These are phyloP conservation scores for Rhinoraja longicauda DNA, from an alignment of 2,797 vertebrate genomes.

Conservation along the genomic window DNA sequence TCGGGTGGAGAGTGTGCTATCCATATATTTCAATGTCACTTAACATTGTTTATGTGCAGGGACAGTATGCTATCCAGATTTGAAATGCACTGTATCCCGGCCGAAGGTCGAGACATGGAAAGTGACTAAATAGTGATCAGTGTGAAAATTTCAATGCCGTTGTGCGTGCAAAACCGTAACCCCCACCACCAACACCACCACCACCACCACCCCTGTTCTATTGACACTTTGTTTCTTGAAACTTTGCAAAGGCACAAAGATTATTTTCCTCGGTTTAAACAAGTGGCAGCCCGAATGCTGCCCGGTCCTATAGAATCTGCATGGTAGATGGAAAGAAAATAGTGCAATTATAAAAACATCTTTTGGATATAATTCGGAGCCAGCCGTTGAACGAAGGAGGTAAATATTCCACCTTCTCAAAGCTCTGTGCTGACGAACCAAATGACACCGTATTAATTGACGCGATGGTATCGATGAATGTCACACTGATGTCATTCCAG, in stretches of 20 bases:
- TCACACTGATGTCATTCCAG: not conserved
- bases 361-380: not conserved
- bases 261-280: not conserved
- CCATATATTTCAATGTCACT: not conserved
- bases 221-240: not conserved
- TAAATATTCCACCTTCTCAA: no score
- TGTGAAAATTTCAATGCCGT: no score
- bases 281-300: no score
- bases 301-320: not conserved
- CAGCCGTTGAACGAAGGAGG: no score
- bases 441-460: not conserved
- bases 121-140: no score
- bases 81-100: not conserved
- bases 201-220: no score
- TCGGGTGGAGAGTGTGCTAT: no score
- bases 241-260: not conserved
- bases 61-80: not conserved
- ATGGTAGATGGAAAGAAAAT: not conserved
- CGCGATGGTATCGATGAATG: not conserved
- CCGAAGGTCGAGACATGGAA: not conserved
- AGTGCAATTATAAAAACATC: not conserved
- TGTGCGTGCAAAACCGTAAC: no score
- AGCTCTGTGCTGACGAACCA: not conserved
- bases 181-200: no score
- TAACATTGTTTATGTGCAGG: not conserved